Percentiles rank a stretch among this genome's conserved stretches.
phyloP scores from a whole-genome alignment of 2,113 vertebrate species.

The Dasypus novemcinctus region DNA sequence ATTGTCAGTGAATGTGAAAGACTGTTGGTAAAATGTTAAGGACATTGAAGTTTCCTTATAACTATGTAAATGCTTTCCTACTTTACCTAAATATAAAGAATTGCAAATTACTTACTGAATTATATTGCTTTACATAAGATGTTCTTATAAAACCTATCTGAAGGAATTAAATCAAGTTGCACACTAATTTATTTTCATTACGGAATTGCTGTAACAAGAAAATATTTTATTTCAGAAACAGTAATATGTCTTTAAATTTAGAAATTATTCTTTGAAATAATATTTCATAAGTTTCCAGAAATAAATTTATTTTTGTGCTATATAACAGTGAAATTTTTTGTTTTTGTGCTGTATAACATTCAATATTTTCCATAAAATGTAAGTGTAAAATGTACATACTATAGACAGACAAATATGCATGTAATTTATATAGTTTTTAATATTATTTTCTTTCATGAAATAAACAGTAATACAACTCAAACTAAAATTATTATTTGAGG shows the following conservation, averaged over 20 bases:
- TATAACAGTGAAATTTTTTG: background rate
- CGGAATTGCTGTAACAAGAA: background rate
- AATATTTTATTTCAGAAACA: background rate
- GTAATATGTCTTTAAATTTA: background rate
- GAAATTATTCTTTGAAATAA: background rate
- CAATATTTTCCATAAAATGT: background rate
- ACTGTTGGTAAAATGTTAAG: background rate
- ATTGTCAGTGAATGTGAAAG: no score
- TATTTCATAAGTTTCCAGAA: background rate
- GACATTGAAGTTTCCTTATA: background rate
- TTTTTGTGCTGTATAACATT: background rate
- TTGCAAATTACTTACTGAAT: accelerated
- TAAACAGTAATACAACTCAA: background rate
- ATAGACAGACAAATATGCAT: background rate
- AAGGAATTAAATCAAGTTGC: background rate
- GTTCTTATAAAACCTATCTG: background rate
- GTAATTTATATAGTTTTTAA: accelerated
- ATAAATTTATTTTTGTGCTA: background rate
- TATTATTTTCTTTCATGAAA: background rate
- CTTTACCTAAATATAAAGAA: no score
- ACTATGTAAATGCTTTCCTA: background rate
- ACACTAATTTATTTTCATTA: background rate
- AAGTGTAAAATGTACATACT: background rate
- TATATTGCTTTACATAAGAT: accelerated
- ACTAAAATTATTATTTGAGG: background rate